phyloP scores from a whole-genome alignment of 2,113 vertebrate genomes.

The Dendrocopos noguchii region DNA sequence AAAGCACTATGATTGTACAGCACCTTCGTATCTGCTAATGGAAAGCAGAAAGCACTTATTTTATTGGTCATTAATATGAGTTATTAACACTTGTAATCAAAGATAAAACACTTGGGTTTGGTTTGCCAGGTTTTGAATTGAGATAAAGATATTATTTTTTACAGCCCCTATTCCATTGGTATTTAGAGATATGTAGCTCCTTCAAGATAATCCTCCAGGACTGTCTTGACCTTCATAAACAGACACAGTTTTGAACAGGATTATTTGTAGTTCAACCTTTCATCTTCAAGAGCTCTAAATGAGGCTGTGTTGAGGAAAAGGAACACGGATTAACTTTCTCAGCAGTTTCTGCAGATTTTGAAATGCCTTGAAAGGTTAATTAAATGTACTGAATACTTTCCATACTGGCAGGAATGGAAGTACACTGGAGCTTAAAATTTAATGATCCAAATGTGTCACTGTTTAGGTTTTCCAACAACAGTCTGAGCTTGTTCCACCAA shows the following conservation, averaged over 20 bases:
- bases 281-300: not conserved
- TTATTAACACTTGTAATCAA: not conserved
- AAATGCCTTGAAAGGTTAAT: not conserved
- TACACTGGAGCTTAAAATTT: not conserved
- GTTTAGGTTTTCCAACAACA: not conserved
- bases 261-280: not conserved
- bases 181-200: not conserved
- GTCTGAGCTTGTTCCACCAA: not conserved
- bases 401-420: not conserved
- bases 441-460: not conserved
- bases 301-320: not conserved
- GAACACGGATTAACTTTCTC: not conserved
- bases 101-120: not conserved
- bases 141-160: not conserved
- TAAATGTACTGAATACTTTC: not conserved
- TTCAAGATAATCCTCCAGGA: not conserved
- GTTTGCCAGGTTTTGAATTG: not conserved
- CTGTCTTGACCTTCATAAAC: not conserved
- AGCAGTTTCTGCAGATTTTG: not conserved
- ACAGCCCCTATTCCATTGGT: not conserved
- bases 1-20: not conserved
- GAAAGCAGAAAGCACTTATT: not conserved
- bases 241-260: not conserved
- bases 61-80: not conserved
- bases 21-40: not conserved